These are phyloP conservation scores for Portunus trituberculatus DNA, from an alignment of 1,140 invertebrate genomes.

Conservation along the genomic window DNA sequence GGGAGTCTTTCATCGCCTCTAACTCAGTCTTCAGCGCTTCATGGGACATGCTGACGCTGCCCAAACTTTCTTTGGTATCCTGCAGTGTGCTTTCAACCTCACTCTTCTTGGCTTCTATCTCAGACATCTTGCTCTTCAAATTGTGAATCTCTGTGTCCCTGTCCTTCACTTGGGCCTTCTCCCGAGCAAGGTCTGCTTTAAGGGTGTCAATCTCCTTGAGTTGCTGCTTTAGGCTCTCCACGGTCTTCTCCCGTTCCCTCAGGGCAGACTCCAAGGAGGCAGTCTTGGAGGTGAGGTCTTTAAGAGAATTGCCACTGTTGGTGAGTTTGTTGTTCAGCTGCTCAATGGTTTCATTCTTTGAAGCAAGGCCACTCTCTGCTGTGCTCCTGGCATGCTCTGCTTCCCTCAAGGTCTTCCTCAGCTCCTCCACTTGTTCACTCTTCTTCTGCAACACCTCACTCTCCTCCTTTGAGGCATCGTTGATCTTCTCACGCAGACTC, in stretches of 20 bases:
- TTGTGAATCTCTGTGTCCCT: constrained; percentile 54
- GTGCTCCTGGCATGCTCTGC: constrained; percentile 57
- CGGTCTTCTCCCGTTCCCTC: constrained; percentile 59
- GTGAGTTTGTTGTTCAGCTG: constrained; percentile 64
- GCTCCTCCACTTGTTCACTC: constrained; percentile 74
- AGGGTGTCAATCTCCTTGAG: constrained; percentile 53
- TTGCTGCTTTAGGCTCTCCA: constrained; percentile 47
- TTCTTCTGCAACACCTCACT: constrained; percentile 74
- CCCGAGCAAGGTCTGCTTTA: constrained; percentile 47
- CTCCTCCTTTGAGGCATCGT: constrained; percentile 73
- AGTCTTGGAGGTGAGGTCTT: constrained; percentile 42
- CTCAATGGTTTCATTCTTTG: constrained; percentile 62
- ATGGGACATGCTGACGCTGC: constrained; percentile 46
- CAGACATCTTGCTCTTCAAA: constrained; percentile 57
- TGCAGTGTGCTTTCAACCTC: constrained; percentile 57
- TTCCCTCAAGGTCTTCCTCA: constrained; percentile 62
- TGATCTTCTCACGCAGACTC: constrained; percentile 62
- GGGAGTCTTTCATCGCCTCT: constrained; percentile 60
- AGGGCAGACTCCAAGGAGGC: constrained; percentile 39
- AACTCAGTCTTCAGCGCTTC: constrained; percentile 62
- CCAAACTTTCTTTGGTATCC: constrained; percentile 62
- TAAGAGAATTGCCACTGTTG: constrained; percentile 58
- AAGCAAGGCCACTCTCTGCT: constrained; percentile 52
- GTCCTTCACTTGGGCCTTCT: constrained; percentile 40
- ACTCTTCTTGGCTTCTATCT: constrained; percentile 54